Base-by-base conservation (phyloP, 2,113 vertebrate genomes). In the Rhabdornis inornatus region DNA sequence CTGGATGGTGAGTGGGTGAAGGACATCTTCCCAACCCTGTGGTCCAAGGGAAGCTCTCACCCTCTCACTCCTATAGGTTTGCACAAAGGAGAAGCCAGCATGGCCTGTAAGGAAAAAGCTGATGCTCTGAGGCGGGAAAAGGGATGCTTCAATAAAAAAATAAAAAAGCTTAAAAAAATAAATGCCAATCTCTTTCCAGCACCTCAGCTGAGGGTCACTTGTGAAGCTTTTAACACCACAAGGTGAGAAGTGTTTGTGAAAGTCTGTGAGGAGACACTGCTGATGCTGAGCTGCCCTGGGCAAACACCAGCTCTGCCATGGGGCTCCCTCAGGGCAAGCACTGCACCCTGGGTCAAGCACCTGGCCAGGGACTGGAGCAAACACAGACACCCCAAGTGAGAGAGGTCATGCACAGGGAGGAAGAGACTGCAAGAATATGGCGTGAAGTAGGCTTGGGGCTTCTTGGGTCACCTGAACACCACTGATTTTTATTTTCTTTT, bases 311-410 rank as follows among this genome's bases (percentile, higher is more conserved):
- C 56, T 0, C 0, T 27, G 45, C 39, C 9, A 0, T 0, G 3
- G 40, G 31, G 50, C 6, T 69, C 35, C 19, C 33, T 6, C 2
- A 1, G 60, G 16, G 40, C 0, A 0, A 59, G 49, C 0, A 3
- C 1, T 49, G 52, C 35, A 52, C 19, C 49, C 0, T 0, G 57
- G 44, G 24, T n/a, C 1, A 1, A 56, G 66, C 84, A 64, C 20
- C 61, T 10, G 0, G n/a, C 19, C 30, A 2, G 52, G 20, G 33
- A 60, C 35, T 6, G 1, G 33, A 59, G 61, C 60, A 47, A 63
- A 63, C 2, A 3, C 0, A 0, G 25, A 39, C 7, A 20, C 15
- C 31, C 2, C 0, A 0, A 53, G 63, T 0, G 4, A 77, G 52
- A 9, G 15, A 90, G 27, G 60, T 25, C 56, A 44, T 0, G 0